phyloP scores from a whole-genome alignment of 2,888 invertebrate species.

The Alviniconcha strummeri region DNA sequence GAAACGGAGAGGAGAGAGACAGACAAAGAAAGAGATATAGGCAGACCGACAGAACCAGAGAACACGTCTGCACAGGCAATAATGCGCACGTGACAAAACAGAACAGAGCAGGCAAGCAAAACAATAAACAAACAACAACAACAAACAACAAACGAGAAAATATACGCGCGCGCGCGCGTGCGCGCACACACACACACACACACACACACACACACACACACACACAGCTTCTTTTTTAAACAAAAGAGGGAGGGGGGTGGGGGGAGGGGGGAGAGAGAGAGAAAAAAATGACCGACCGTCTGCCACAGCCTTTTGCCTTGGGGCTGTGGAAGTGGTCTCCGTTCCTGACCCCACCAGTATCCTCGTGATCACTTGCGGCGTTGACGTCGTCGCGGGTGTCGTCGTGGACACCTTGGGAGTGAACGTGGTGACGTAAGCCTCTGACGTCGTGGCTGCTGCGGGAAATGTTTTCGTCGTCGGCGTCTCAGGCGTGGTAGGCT shows the following conservation, averaged over 20 bases:
- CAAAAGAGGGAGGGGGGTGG: not conserved
- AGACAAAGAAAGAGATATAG: not conserved
- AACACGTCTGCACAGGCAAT: not conserved
- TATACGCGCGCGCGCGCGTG: not conserved
- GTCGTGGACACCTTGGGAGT: not conserved
- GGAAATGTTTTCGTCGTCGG: not conserved
- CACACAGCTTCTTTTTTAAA: not conserved
- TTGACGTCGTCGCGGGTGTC: not conserved
- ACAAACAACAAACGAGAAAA: not conserved
- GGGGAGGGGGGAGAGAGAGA: not conserved
- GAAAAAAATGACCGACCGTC: not conserved
- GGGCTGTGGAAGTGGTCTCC: not conserved
- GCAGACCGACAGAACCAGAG: not conserved
- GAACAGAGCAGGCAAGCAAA: not conserved
- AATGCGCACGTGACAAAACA: not conserved
- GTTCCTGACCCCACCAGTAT: constrained; percentile 10
- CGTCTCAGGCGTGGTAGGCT: not conserved
- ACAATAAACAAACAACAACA: not conserved
- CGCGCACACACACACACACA: not conserved
- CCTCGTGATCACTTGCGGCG: constrained; percentile 4
- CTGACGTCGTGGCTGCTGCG: not conserved
- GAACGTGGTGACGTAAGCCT: not conserved
- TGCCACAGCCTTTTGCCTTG: not conserved
- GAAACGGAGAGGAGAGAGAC: not conserved
- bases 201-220: constrained; percentile 3